phyloP scores from a whole-genome alignment of 23 tunicate genomes.

The Botrylloides violaceus region DNA sequence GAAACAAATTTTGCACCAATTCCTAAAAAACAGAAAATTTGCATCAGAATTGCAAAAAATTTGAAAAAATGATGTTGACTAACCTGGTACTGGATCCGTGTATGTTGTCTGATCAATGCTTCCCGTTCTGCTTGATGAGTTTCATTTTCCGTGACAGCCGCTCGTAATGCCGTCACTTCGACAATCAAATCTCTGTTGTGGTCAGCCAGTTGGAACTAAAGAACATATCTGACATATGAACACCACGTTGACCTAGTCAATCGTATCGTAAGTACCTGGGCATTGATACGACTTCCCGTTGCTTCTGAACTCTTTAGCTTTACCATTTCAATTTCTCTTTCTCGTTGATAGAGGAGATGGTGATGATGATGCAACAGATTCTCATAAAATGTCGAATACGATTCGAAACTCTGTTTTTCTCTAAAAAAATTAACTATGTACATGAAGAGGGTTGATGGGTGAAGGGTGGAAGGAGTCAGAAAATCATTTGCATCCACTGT shows the following conservation, averaged over 20 bases:
- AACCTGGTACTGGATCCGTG: conserved; percentile 63
- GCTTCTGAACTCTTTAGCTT: background rate
- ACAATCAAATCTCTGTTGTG: conserved; percentile 72
- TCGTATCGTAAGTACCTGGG: too few relatives aligned
- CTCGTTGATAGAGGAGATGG: conserved; percentile 73
- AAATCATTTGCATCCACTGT: too few relatives aligned
- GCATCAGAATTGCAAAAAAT: background rate
- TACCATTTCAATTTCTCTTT: conserved; percentile 47
- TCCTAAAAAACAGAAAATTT: conserved; percentile 31
- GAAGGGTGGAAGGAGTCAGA: too few relatives aligned
- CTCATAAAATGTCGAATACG: conserved; percentile 70
- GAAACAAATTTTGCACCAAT: conserved; percentile 66
- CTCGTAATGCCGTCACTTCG: conserved; percentile 86
- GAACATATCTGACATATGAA: background rate
- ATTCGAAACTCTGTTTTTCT: conserved; percentile 73
- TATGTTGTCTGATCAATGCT: conserved; percentile 61
- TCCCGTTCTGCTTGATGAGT: conserved; percentile 50
- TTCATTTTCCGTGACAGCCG: conserved; percentile 61
- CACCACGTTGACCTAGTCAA: too few relatives aligned
- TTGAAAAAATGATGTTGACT: background rate
- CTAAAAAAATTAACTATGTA: conserved; percentile 52
- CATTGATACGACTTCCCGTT: conserved; percentile 20
- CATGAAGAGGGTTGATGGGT: background rate
- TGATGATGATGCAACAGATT: conserved; percentile 79
- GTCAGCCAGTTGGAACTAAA: conserved; percentile 90